A percentile compares a stretch with the other conserved stretches of the same genome.
Evolutionary conservation across 2,113 vertebrate genomes (phyloP).

Genomic region (Mobula birostris): DNA sequence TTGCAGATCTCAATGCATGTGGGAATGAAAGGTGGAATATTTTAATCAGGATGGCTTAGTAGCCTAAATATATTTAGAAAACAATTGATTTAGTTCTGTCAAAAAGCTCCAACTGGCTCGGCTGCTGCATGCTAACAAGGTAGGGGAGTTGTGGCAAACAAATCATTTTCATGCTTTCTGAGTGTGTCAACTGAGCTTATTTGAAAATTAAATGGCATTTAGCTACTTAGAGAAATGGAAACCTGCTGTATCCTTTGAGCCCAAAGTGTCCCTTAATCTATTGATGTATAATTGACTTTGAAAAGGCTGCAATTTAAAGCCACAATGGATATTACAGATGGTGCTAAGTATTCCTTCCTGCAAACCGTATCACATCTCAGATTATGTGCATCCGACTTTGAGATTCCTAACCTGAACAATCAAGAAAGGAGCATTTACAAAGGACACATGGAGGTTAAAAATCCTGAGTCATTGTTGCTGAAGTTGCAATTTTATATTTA

Average conservation of each 20-base stretch:
- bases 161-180: conserved; percentile 13
- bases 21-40: background rate
- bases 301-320: background rate
- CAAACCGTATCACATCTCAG: background rate
- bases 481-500: background rate
- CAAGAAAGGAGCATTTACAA: background rate
- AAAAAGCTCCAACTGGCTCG: background rate
- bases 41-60: conserved; percentile 36
- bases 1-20: background rate
- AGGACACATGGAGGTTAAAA: background rate
- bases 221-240: conserved; percentile 15
- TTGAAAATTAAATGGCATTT: conserved; percentile 13
- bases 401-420: background rate
- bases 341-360: conserved; percentile 22
- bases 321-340: background rate
- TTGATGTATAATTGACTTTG: conserved; percentile 2
- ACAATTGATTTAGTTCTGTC: conserved; percentile 35
- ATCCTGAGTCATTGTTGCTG: background rate
- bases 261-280: conserved; percentile 10
- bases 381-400: background rate
- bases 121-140: conserved; percentile 14
- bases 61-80: conserved; percentile 37
- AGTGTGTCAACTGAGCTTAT: background rate
- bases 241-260: background rate
- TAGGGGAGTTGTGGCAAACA: background rate